Percentiles rank a stretch among this genome's conserved stretches.
Evolutionary conservation across 2,797 vertebrate species (phyloP).

Genomic region (Hyperoplus immaculatus): DNA sequence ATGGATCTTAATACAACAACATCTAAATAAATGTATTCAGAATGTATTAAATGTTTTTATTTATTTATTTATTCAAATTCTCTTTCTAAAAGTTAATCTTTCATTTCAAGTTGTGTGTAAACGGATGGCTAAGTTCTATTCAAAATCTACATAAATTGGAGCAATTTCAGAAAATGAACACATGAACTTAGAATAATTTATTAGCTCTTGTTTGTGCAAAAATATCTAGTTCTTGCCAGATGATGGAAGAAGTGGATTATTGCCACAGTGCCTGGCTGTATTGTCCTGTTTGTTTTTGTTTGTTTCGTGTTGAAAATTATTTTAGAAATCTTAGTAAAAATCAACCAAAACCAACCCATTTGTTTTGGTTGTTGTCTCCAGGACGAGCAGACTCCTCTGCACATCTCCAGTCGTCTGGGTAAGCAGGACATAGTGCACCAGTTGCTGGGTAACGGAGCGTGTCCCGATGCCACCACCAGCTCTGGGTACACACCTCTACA

Average conservation of each 20-base stretch:
- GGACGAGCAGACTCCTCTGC: slow-evolving; percentile 97
- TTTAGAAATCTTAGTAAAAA: not conserved
- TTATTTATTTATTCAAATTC: not conserved
- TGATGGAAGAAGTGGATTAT: too few relatives aligned
- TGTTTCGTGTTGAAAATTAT: too few relatives aligned
- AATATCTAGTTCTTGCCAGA: too few relatives aligned
- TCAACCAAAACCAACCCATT: too few relatives aligned
- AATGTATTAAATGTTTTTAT: too few relatives aligned
- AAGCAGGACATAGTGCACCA: slow-evolving; percentile 97
- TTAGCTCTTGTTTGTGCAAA: not conserved
- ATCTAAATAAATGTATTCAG: not conserved
- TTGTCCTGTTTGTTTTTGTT: not conserved
- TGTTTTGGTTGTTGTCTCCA: slow-evolving; percentile 59
- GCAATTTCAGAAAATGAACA: not conserved
- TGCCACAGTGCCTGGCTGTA: not conserved
- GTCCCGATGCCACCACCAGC: slow-evolving; percentile 92
- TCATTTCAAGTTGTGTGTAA: not conserved
- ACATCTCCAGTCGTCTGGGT: slow-evolving; percentile 95
- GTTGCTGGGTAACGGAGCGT: slow-evolving; percentile 91
- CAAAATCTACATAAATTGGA: not conserved
- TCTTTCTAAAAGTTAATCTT: not conserved
- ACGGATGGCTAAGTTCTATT: not conserved
- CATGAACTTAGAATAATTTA: not conserved
- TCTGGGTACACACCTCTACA: slow-evolving; percentile 96
- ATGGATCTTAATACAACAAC: not conserved